Evolutionary conservation across 37 sponge, comb jelly and placozoan species (phyloP).

Genomic region (Petrosia ficiformis): DNA sequence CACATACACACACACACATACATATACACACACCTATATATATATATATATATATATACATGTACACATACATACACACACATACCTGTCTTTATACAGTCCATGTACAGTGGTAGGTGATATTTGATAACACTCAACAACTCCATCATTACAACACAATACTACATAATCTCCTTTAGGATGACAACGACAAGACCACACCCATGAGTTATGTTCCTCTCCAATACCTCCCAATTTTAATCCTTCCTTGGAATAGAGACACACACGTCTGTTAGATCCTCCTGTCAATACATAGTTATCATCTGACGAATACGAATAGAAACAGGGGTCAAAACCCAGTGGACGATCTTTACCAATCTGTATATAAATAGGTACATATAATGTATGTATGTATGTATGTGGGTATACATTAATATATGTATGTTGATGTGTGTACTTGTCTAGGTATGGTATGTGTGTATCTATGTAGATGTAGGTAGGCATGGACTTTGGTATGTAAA

Average conservation of each 20-base stretch:
- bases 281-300: conserved; percentile 88
- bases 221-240: conserved; percentile 33
- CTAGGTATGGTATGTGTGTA: too few relatives aligned
- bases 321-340: conserved; percentile 86
- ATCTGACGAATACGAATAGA: conserved; percentile 64
- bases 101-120: conserved; percentile 91
- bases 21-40: conserved; percentile 93
- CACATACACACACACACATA: conserved; percentile 26
- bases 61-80: conserved; percentile 18
- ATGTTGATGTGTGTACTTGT: too few relatives aligned
- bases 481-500: too few relatives aligned
- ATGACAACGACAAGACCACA: conserved; percentile 63
- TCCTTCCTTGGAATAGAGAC: conserved; percentile 59
- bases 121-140: conserved; percentile 65
- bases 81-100: conserved; percentile 88
- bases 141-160: conserved; percentile 84
- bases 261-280: conserved; percentile 90
- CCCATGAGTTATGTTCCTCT: conserved; percentile 55
- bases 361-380: neutral
- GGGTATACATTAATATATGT: too few relatives aligned
- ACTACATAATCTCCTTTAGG: conserved; percentile 49
- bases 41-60: conserved; percentile 10
- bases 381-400: too few relatives aligned
- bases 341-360: conserved; percentile 88
- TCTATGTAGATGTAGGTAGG: too few relatives aligned